Evolutionary conservation across 2,888 invertebrate genomes (phyloP).

Genomic region (Machimus rusticus): DNA sequence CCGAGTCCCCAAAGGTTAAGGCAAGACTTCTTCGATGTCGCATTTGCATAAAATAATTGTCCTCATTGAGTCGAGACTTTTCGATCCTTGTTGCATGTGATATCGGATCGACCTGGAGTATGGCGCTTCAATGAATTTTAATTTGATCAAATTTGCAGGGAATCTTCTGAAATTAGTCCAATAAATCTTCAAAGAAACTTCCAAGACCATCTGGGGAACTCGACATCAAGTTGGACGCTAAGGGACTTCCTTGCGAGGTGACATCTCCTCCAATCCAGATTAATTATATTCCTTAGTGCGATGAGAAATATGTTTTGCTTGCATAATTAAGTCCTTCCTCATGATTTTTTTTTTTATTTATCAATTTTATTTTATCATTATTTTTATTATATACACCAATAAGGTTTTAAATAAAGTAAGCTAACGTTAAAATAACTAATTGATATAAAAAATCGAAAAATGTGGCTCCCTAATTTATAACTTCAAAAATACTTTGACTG

Average conservation of each 20-base stretch:
- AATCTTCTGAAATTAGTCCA: constrained; percentile 25
- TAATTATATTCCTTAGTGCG: background rate
- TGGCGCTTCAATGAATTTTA: constrained; percentile 29
- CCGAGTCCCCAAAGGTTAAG: constrained; percentile 43
- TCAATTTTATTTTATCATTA: too few relatives aligned
- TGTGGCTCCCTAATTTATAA: too few relatives aligned
- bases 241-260: background rate
- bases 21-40: constrained; percentile 22
- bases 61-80: constrained; percentile 39
- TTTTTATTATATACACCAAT: too few relatives aligned
- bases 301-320: background rate
- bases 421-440: too few relatives aligned
- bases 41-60: constrained; percentile 49
- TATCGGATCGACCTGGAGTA: constrained; percentile 11
- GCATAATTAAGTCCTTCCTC: background rate
- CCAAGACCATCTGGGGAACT: background rate
- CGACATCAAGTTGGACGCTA: background rate
- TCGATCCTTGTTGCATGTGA: constrained; percentile 39
- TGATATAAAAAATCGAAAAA: too few relatives aligned
- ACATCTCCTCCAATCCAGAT: background rate
- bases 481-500: too few relatives aligned
- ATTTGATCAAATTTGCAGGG: constrained; percentile 24
- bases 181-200: constrained; percentile 21
- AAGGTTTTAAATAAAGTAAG: too few relatives aligned
- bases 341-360: background rate